Conservation (phyloP, 2,797 vertebrate species). For the Sebastes matsubarae region DNA sequence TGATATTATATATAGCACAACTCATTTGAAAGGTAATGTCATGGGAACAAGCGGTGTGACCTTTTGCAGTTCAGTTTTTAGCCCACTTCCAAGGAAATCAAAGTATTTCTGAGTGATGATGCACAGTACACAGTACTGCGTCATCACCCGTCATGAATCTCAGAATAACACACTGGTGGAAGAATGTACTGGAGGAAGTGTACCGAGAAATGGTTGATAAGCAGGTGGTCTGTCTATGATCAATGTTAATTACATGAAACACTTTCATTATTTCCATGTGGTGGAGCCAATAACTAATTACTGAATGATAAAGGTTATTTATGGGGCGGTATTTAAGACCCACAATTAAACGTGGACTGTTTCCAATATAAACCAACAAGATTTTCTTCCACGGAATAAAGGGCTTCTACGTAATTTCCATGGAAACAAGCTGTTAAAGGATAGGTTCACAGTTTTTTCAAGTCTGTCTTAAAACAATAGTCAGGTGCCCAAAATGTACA, state of each 20-base stretch:
- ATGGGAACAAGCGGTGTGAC: neutral
- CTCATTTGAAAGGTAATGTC: neutral
- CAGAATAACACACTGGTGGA: neutral
- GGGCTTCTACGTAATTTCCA: neutral
- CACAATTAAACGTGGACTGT: neutral
- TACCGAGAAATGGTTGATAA: neutral
- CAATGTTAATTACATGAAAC: neutral
- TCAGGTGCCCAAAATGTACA: neutral
- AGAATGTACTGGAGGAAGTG: neutral
- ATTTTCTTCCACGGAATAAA: neutral
- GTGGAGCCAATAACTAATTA: neutral
- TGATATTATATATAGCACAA: neutral
- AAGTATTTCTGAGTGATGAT: slow-evolving; percentile 11
- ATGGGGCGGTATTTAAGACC: neutral
- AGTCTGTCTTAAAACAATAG: neutral
- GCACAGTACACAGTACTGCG: neutral
- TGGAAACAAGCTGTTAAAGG: neutral
- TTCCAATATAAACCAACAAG: neutral
- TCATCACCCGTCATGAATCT: neutral
- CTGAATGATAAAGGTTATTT: neutral
- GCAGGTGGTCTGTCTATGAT: neutral
- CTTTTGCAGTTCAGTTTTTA: neutral
- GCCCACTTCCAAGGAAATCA: slow-evolving; percentile 10
- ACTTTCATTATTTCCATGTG: neutral
- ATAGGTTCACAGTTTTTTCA: neutral